A percentile compares a stretch with the other conserved stretches of the same genome.
Conservation (phyloP, 35 echinoderm and acorn worm species). For the Acanthaster planci region DNA sequence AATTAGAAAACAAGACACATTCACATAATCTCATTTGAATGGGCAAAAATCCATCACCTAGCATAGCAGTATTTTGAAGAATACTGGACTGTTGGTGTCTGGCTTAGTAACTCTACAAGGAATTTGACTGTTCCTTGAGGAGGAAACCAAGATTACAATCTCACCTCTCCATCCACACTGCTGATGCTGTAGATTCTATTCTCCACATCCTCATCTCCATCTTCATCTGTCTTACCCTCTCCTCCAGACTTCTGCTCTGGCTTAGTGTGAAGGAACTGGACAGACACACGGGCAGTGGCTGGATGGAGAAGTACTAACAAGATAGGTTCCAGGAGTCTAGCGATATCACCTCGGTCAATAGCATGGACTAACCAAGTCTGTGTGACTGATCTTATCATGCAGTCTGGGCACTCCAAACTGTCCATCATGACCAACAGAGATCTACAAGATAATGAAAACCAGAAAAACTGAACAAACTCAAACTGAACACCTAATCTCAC, state of each 20-base stretch:
- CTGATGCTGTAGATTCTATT: slow-evolving; percentile 88
- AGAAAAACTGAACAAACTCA: no score
- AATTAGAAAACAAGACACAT: no score
- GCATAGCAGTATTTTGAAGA: no score
- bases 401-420: slow-evolving; percentile 85
- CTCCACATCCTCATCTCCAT: slow-evolving; percentile 60
- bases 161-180: slow-evolving; percentile 88
- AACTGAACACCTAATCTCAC: no score
- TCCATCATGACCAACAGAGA: slow-evolving; percentile 92
- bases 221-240: slow-evolving; percentile 36
- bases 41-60: no score
- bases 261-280: slow-evolving; percentile 77
- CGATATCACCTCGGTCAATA: slow-evolving; percentile 93
- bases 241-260: slow-evolving; percentile 42
- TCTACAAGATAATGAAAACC: slow-evolving; percentile 20
- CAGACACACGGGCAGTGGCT: slow-evolving; percentile 87
- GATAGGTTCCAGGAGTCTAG: slow-evolving; percentile 89
- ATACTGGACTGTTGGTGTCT: no score
- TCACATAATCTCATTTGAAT: no score
- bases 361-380: slow-evolving; percentile 93
- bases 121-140: no score
- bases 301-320: slow-evolving; percentile 90
- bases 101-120: no score
- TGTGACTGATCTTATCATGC: slow-evolving; percentile 80
- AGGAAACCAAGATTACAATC: slow-evolving; percentile 69